Percentiles rank a stretch among this genome's conserved stretches.
These are phyloP conservation scores for Hepsetus odoe DNA, from an alignment of 2,113 vertebrate species.

Conservation along the genomic window DNA sequence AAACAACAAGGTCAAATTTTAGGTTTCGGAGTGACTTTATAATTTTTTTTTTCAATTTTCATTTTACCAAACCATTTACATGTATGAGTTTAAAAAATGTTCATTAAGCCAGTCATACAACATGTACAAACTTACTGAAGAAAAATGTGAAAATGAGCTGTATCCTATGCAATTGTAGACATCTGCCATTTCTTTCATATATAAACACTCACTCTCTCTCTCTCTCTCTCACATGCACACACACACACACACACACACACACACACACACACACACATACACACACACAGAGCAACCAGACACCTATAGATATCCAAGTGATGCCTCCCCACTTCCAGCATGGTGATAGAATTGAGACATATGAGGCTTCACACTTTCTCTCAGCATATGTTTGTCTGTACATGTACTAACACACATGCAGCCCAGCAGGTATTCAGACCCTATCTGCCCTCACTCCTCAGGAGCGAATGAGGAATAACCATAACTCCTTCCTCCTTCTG, in stretches of 20 bases:
- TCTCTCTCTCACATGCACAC: too few species aligned
- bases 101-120: not conserved
- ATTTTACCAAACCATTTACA: not conserved
- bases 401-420: slow-evolving; percentile 19
- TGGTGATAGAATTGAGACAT: slow-evolving; percentile 16
- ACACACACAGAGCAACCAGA: slow-evolving; percentile 38
- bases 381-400: slow-evolving; percentile 41
- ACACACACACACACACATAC: too few species aligned
- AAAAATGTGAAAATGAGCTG: not conserved
- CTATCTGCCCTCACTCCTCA: slow-evolving; percentile 56
- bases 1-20: too few species aligned
- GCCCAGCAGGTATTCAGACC: slow-evolving; percentile 44
- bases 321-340: slow-evolving; percentile 27
- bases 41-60: too few species aligned
- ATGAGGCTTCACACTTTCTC: slow-evolving; percentile 35
- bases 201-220: slow-evolving; percentile 4
- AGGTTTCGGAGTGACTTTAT: too few species aligned
- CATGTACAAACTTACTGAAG: not conserved
- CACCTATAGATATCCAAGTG: slow-evolving; percentile 16
- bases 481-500: slow-evolving; percentile 74
- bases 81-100: not conserved
- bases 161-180: not conserved
- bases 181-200: not conserved
- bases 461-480: slow-evolving; percentile 74
- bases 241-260: too few species aligned